phyloP scores from a whole-genome alignment of 2,113 vertebrate species.

The Grus americana region DNA sequence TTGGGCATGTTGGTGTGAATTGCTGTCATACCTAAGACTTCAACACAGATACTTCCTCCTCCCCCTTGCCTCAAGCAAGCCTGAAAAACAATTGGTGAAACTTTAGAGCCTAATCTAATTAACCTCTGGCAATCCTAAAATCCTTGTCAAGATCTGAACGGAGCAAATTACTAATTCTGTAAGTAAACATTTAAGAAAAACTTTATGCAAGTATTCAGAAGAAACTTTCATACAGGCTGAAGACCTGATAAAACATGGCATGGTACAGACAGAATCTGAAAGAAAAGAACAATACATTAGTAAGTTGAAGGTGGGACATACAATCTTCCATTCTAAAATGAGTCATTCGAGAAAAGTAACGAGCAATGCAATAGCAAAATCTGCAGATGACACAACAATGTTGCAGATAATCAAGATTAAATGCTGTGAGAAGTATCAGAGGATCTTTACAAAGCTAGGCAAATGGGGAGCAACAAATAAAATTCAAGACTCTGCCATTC shows the following conservation, averaged over 20 bases:
- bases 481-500: not conserved
- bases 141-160: not conserved
- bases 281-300: not conserved
- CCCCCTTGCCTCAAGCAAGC: not conserved
- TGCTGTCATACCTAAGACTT: not conserved
- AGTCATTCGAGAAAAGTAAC: not conserved
- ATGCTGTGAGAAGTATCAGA: not conserved
- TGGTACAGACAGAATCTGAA: not conserved
- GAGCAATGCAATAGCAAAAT: not conserved
- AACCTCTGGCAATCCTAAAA: not conserved
- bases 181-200: not conserved
- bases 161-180: not conserved
- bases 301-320: not conserved
- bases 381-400: not conserved
- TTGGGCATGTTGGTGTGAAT: not conserved
- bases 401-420: not conserved
- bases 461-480: not conserved
- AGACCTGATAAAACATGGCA: not conserved
- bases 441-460: not conserved
- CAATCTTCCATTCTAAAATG: not conserved
- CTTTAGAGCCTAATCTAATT: not conserved
- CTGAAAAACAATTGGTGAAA: not conserved
- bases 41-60: not conserved
- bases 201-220: not conserved
- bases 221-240: not conserved